Base-by-base conservation (phyloP, 1,140 invertebrate species). In the Bradysia coprophila region DNA sequence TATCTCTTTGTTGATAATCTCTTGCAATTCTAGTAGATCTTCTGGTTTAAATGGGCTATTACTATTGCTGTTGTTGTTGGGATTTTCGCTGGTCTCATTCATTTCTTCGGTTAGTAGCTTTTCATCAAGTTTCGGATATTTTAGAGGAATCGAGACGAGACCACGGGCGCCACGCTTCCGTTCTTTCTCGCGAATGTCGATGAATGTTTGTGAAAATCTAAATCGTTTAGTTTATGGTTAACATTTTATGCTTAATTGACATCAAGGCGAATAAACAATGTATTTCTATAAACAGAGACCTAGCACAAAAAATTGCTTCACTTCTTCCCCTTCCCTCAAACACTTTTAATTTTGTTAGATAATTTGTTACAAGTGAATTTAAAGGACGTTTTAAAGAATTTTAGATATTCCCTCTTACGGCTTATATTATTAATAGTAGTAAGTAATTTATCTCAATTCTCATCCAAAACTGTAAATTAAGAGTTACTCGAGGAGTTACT, bases 181-280 rank as follows among this genome's bases (percentile, higher is more conserved):
- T 70, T 75, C 86, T 34, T 79, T 70, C 58, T 93, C 88, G 24
- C 82, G 68, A 31, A 89, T 76, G 60, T 96, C 90, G 24, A 95
- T 81, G 61, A 96, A 95, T 38, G 76, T 76, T 62, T 87, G 81
- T 10, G 88, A 82, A 61, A 95, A 95, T 63, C 84, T 89, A 55
- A 42, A 36, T 31, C 28, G n/a, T n/a, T 8, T 31, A 31, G 8
- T 31, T 31, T 31, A 31, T 9, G 28, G 28, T 9, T 15, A 22
- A 8, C 6, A 13, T 37, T 37, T 37, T 37, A 11, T 37, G 8
- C 28, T 9, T 31, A 8, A 31, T 9, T n/a, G 28, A 31, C n/a
- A 31, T 9, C 28, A 31, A 31, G 8, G 28, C 8, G n/a, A 31
- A 31, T 8, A 31, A 31, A 9, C 8, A 31, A 31, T 31, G n/a